Base-by-base conservation (phyloP, 2,888 invertebrate genomes). In the Drosophila kokeensis region DNA sequence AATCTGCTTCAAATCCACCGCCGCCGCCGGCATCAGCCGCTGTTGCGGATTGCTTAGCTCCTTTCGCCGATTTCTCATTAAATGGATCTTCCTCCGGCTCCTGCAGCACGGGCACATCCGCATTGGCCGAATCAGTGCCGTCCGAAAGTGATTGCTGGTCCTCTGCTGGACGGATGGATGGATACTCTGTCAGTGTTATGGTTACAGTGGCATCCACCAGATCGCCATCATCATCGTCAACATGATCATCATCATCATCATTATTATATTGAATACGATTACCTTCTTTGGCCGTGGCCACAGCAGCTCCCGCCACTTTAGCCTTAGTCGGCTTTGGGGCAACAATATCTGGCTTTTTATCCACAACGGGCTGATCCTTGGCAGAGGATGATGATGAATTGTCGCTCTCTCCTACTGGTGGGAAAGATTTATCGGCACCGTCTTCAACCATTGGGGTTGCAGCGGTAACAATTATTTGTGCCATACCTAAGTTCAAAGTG, bases 401-500 rank as follows among this genome's bases (percentile, higher is more conserved):
- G 45, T 90, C 90, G 84, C 87, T 87, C 81, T 92, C 92, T 90
- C 87, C 91, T 90, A 90, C 90, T 90, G 96, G 95, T 89, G 97
- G 97, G 94, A 97, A 97, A 40, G 96, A 95, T 91, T 95, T 96
- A 82, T 97, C 97, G 90, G 91, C 90, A 48, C 96, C 95, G 91
- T 97, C 97, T 93, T 98, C 98, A 89, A 96, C 94, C 96, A 97
- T 97, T 52, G 98, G 98, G 50, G 98, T 98, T 78, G 98, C 98
- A 63, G 98, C 98, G 54, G 98, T 98, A 93, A 98, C 98, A 69
- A 98, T 97, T 87, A 98, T 98, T 93, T 97, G 97, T 61, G 97
- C 97, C 84, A 97, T 97, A 75, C 96, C 97, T 76, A 97, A 94
- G 83, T 96, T 96, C 83, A 95, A 94, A 81, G 95, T 95, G 82